These are phyloP conservation scores for Taxidea taxus DNA, from an alignment of 2,113 vertebrate genomes.

Conservation along the genomic window DNA sequence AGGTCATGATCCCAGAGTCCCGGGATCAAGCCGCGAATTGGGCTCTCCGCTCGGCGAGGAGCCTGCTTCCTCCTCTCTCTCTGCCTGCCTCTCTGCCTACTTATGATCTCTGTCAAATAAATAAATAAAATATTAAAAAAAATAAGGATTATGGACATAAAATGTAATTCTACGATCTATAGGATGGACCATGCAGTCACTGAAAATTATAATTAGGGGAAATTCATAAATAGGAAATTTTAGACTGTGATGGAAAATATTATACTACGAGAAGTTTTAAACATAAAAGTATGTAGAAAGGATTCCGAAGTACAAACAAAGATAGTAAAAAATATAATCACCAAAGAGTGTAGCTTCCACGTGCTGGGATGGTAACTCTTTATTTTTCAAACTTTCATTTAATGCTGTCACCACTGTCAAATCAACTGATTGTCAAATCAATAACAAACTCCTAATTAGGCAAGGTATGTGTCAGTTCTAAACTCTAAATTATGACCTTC, in stretches of 20 bases:
- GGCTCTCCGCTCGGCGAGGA: no score
- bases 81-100: no score
- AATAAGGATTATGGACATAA: background rate
- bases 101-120: no score
- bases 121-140: no score
- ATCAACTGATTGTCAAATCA: no score
- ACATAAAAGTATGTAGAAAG: background rate
- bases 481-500: background rate
- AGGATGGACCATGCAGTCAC: background rate
- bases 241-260: background rate
- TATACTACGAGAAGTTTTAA: background rate
- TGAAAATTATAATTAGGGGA: background rate
- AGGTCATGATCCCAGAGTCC: no score
- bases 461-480: background rate
- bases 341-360: background rate
- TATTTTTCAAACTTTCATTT: conserved; percentile 3
- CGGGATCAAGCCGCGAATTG: no score
- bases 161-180: background rate
- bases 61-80: no score
- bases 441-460: background rate
- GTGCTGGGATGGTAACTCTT: background rate
- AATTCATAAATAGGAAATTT: background rate
- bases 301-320: background rate
- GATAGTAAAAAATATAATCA: background rate
- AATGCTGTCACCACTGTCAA: background rate